Evolutionary conservation across 2,888 invertebrate species (phyloP).

Genomic region (Pseudeuparius sepicola): DNA sequence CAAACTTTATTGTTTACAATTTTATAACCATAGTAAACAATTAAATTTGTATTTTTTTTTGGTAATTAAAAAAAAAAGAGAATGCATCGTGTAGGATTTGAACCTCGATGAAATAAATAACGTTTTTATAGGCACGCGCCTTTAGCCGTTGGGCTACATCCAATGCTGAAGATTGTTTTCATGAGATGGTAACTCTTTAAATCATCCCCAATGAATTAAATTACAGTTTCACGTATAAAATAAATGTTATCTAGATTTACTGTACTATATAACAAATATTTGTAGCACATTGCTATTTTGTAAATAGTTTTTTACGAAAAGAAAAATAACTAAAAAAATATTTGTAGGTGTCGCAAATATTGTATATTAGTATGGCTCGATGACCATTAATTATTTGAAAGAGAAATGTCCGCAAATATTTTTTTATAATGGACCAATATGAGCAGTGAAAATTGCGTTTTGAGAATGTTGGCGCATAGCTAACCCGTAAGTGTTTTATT

Average conservation of each 20-base stretch:
- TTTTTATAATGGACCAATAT: constrained; percentile 22
- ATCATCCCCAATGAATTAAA: constrained; percentile 5
- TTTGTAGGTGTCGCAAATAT: constrained; percentile 20
- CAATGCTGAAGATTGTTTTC: background rate
- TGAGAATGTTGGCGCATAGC: constrained; percentile 9
- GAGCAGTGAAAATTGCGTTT: constrained; percentile 11
- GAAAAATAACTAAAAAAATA: constrained; percentile 21
- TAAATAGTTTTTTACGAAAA: constrained; percentile 27
- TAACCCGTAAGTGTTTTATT: no score
- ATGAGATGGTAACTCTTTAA: background rate
- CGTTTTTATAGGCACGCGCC: no score
- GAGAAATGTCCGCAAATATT: constrained; percentile 21
- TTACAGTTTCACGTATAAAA: no score
- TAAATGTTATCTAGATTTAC: no score
- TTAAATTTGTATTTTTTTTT: no score
- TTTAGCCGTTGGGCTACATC: background rate
- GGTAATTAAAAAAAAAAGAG: no score
- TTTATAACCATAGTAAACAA: no score
- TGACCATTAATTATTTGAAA: constrained; percentile 15
- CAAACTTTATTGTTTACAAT: no score
- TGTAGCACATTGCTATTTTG: constrained; percentile 30
- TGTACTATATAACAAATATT: constrained; percentile 10
- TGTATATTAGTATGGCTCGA: constrained; percentile 24
- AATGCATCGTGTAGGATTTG: no score
- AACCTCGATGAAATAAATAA: no score